These are phyloP conservation scores for Characodon lateralis DNA, from an alignment of 2,797 vertebrate species.

Conservation along the genomic window DNA sequence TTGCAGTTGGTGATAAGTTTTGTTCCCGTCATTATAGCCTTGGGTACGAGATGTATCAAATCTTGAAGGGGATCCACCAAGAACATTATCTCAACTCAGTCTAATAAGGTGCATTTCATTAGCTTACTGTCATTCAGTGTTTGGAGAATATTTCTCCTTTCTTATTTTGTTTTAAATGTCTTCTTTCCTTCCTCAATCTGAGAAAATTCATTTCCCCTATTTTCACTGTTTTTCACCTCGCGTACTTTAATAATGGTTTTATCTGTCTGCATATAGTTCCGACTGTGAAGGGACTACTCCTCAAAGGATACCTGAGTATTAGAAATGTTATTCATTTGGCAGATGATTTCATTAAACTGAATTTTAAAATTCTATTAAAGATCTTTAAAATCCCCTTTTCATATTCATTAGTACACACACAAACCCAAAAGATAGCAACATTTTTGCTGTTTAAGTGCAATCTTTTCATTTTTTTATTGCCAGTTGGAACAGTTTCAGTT, in stretches of 20 bases:
- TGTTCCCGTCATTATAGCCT: not conserved
- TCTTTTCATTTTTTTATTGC: too few relatives aligned
- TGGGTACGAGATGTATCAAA: not conserved
- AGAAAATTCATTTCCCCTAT: not conserved
- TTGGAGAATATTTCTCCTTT: constrained; percentile 1
- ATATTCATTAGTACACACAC: too few relatives aligned
- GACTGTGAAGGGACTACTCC: too few relatives aligned
- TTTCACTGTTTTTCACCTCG: not conserved
- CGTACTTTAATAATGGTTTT: not conserved
- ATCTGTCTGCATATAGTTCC: not conserved
- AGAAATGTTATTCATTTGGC: not conserved
- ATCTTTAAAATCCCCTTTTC: too few relatives aligned
- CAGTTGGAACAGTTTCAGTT: too few relatives aligned
- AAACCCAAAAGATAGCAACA: not conserved
- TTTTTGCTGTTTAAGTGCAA: too few relatives aligned
- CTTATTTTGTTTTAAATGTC: not conserved
- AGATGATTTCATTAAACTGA: too few relatives aligned
- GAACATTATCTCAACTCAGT: not conserved
- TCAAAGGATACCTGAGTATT: not conserved
- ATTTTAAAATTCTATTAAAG: too few relatives aligned
- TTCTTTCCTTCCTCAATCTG: not conserved
- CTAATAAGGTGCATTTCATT: constrained; percentile 13
- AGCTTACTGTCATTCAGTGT: constrained; percentile 17
- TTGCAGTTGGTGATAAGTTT: not conserved
- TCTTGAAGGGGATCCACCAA: constrained; percentile 8